phyloP scores from a whole-genome alignment of 2,113 vertebrate species.

The Lophura nycthemera region DNA sequence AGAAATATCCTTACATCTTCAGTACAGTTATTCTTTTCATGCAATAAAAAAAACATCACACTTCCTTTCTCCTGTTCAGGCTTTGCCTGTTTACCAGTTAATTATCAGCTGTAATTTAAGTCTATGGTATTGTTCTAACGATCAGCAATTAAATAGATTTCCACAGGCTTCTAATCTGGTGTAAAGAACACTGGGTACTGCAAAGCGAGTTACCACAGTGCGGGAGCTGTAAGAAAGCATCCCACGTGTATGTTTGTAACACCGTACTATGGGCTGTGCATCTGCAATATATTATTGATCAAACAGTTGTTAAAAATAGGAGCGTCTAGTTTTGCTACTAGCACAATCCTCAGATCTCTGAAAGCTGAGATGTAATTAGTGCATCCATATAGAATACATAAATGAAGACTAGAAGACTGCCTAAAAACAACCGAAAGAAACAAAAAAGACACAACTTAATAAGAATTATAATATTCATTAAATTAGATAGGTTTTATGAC shows the following conservation, averaged over 20 bases:
- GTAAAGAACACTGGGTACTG: background rate
- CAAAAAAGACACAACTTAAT: background rate
- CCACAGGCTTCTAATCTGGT: background rate
- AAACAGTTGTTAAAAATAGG: conserved; percentile 56
- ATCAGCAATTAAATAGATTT: conserved; percentile 7
- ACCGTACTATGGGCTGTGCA: background rate
- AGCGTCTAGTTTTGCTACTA: conserved; percentile 13
- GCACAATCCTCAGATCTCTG: conserved; percentile 30
- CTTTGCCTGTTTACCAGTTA: background rate
- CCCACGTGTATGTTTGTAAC: background rate
- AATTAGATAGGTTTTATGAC: background rate
- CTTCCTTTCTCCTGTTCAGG: background rate
- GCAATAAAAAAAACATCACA: background rate
- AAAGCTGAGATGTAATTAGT: background rate
- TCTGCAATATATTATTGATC: conserved; percentile 66
- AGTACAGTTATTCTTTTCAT: background rate
- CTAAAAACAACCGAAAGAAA: background rate
- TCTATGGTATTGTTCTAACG: background rate
- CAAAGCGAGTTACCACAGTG: background rate
- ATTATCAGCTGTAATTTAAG: conserved; percentile 6
- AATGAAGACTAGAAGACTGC: background rate
- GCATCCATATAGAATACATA: background rate
- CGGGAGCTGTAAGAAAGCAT: fast-evolving
- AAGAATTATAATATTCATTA: background rate
- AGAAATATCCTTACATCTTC: background rate